Base-by-base conservation (phyloP, 2,113 vertebrate genomes). In the Gavialis gangeticus region DNA sequence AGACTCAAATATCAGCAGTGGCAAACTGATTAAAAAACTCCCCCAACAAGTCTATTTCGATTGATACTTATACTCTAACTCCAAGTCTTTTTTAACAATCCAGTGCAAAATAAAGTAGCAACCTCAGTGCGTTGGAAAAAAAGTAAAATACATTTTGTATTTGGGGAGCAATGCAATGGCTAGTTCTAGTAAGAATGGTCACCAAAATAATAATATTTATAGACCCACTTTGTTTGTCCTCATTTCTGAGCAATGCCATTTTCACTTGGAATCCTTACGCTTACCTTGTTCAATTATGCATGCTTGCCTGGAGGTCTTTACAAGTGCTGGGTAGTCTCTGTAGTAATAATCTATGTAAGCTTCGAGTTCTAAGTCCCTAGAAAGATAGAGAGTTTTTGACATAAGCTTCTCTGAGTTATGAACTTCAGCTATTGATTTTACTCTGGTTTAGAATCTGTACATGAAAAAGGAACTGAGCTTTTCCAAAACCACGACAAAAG, bases 301-400 rank as follows among this genome's bases (percentile, higher is more conserved):
- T 28, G 97, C 97, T 86, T 99, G 99, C 62, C 95, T 98, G 95
- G 98, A 98, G 81, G 97, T 97, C 97, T 98, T 99, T 46, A 99
- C 98, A 95, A 99, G 98, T 46, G 98, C 97, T 90, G 99, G 99
- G 94, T 99, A 99, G 96, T 99, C 99, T 97, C 99, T 98, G 98
- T 98, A 99, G 98, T 99, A 99, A 87, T 99, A 98, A 97, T 99
- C 99, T 89, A 99, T 96, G 56, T 99, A 99, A 87, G 98, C 96
- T 22, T 99, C 98, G 96, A 99, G 94, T 86, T 99, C 98, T 64
- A 99, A 98, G 95, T 99, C 99, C 96, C 99, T 99, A 96, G 94
- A 98, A 97, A 25, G 89, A 91, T 66, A 94, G 46, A 82, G 3
- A 73, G 46, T 46, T 46, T 46, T 46, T 46, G 46, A 46, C 46